Evolutionary conservation across 2,113 vertebrate species (phyloP).

Genomic region (Camelus bactrianus): DNA sequence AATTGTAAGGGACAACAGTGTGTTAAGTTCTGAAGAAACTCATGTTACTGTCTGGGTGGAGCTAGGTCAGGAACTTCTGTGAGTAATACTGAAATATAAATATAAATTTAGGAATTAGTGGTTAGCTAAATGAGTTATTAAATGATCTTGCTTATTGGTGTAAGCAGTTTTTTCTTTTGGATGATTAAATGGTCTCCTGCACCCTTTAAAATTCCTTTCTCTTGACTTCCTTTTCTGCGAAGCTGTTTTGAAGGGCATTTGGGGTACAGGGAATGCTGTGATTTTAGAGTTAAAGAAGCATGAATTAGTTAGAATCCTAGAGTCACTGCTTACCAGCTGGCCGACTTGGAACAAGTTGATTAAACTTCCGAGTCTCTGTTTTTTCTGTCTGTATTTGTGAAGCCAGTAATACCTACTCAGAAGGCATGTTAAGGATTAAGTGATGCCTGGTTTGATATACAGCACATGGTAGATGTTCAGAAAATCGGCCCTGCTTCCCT

Average conservation of each 20-base stretch:
- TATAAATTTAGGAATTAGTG: not conserved
- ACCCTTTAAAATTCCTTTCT: not conserved
- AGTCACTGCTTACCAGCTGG: not conserved
- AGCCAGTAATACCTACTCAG: not conserved
- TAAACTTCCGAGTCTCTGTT: not conserved
- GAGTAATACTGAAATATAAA: not conserved
- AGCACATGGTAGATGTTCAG: not conserved
- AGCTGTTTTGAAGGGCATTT: slow-evolving; percentile 30
- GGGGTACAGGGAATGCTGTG: not conserved
- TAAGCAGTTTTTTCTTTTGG: not conserved
- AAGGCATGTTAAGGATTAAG: not conserved
- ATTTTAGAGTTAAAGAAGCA: not conserved
- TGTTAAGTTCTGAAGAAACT: not conserved
- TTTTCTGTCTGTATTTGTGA: not conserved
- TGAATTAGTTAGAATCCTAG: not conserved
- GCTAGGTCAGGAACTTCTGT: not conserved
- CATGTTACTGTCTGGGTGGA: not conserved
- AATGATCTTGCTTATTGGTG: not conserved
- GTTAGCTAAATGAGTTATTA: not conserved
- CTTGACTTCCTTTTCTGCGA: slow-evolving; percentile 6
- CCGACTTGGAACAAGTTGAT: not conserved
- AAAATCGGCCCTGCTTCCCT: not conserved
- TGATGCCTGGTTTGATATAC: not conserved
- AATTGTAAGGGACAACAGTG: not conserved
- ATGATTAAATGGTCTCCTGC: not conserved